Conservation (phyloP, 2,113 vertebrate genomes). For the Eudyptes chrysolophus region DNA sequence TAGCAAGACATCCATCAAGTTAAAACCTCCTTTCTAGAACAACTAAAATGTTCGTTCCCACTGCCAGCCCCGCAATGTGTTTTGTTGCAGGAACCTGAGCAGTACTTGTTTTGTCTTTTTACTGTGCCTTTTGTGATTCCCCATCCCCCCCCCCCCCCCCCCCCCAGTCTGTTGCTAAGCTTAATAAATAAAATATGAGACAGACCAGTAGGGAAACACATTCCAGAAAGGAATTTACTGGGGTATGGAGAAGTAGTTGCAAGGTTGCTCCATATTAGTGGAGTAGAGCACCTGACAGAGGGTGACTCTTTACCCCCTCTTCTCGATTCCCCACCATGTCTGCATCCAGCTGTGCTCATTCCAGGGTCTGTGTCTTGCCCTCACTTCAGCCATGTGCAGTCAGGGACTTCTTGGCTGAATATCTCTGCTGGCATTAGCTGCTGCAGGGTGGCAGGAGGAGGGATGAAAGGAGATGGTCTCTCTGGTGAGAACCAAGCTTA, state of each 20-base stretch:
- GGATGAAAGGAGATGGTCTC: neutral
- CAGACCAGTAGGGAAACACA: neutral
- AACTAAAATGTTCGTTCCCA: neutral
- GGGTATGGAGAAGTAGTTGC: neutral
- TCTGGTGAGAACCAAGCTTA: neutral
- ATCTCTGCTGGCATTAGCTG: neutral
- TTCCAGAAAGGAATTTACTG: neutral
- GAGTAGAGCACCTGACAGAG: neutral
- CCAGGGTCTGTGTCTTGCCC: neutral
- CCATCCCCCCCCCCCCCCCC: too few species aligned
- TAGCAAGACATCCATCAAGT: conserved; percentile 11
- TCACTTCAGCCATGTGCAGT: neutral
- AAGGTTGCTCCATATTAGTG: neutral
- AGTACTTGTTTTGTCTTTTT: neutral
- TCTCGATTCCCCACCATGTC: neutral
- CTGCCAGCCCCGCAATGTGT: neutral
- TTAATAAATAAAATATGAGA: neutral
- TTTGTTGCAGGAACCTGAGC: neutral
- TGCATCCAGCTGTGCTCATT: neutral
- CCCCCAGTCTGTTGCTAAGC: neutral
- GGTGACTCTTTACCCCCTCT: neutral
- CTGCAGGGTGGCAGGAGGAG: neutral
- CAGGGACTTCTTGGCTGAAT: neutral
- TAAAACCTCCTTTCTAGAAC: neutral
- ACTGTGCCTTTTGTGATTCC: neutral